Conservation (phyloP, 2,888 invertebrate genomes). For the Lingula anatina region DNA sequence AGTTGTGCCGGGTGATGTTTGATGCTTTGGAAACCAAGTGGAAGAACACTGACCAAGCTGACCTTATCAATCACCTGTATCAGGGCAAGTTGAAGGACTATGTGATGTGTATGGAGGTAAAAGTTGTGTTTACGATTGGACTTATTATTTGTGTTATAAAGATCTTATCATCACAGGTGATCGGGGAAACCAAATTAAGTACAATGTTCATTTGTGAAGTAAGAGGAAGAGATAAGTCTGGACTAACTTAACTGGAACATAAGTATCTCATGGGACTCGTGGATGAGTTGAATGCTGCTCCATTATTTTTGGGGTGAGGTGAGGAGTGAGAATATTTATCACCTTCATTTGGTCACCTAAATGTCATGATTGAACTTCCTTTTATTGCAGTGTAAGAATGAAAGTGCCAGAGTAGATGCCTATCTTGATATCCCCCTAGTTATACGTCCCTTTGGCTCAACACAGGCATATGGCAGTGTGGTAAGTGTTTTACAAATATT, state of each 20-base stretch:
- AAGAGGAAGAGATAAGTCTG: too few species aligned
- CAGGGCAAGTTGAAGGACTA: conserved; percentile 75
- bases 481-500: conserved; percentile 58
- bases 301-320: too few species aligned
- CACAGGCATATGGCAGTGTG: conserved; percentile 71
- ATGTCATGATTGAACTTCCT: not conserved
- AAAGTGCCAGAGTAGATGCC: conserved; percentile 75
- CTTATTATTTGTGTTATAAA: not conserved
- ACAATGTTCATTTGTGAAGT: too few species aligned
- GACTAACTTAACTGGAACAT: too few species aligned
- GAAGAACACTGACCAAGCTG: conserved; percentile 73
- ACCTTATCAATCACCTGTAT: conserved; percentile 76
- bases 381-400: conserved; percentile 63
- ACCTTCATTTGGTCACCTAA: too few species aligned
- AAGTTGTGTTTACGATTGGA: not conserved
- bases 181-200: too few species aligned
- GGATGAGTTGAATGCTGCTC: too few species aligned
- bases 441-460: conserved; percentile 75
- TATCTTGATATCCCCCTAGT: conserved; percentile 83
- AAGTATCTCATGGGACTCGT: too few species aligned
- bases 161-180: not conserved
- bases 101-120: conserved; percentile 73
- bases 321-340: too few species aligned
- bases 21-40: conserved; percentile 81
- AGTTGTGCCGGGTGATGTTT: conserved; percentile 83